A percentile compares a stretch with the other conserved stretches of the same genome.
Evolutionary conservation across 2,113 vertebrate species (phyloP).

Genomic region (Pterocles burchelli): DNA sequence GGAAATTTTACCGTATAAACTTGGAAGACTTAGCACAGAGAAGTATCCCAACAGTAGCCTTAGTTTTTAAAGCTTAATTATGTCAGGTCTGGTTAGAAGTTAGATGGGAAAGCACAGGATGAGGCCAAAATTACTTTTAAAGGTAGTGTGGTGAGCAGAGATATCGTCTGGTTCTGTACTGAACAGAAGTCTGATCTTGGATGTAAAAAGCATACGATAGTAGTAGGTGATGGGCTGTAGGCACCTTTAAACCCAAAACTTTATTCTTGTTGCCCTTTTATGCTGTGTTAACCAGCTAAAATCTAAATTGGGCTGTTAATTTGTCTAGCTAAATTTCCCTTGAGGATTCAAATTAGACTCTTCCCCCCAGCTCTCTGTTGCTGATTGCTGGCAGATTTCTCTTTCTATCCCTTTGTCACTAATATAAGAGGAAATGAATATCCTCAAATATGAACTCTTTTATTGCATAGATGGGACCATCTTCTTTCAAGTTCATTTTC

Average conservation of each 20-base stretch:
- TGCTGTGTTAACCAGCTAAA: background rate
- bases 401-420: background rate
- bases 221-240: background rate
- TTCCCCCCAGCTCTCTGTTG: background rate
- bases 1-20: background rate
- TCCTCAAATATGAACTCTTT: background rate
- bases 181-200: background rate
- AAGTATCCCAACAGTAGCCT: background rate
- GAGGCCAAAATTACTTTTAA: background rate
- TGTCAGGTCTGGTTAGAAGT: background rate
- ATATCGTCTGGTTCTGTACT: fast-evolving
- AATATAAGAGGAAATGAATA: background rate
- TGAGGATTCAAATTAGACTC: background rate
- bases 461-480: background rate
- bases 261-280: background rate
- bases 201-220: background rate
- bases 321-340: background rate
- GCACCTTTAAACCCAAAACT: background rate
- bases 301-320: background rate
- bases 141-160: background rate
- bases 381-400: background rate
- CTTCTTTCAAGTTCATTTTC: background rate
- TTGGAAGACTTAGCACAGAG: background rate
- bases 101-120: background rate
- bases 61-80: background rate